phyloP scores from a whole-genome alignment of 2,797 vertebrate species.

The Acanthurus lineatus region DNA sequence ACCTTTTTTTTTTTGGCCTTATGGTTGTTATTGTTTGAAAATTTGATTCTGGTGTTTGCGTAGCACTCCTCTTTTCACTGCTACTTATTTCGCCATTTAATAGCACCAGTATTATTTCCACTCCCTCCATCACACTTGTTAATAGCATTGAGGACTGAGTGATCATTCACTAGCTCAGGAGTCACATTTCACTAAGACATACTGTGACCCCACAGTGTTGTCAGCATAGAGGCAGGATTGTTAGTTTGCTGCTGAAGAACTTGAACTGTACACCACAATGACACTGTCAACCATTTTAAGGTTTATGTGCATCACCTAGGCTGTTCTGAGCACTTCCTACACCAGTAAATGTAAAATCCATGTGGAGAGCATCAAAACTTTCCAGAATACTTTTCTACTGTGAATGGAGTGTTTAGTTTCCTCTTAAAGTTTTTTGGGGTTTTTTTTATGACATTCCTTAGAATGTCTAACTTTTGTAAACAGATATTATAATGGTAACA shows the following conservation, averaged over 20 bases:
- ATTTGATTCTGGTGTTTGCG: conserved; percentile 8
- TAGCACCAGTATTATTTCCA: neutral
- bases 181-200: conserved; percentile 16
- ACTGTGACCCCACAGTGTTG: neutral
- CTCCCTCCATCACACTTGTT: conserved; percentile 15
- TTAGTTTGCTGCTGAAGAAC: neutral
- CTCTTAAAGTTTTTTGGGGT: too few relatives aligned
- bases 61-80: neutral
- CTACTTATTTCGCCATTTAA: neutral
- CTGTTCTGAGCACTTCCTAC: too few relatives aligned
- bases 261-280: neutral
- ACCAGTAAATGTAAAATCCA: too few relatives aligned
- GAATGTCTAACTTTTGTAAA: too few relatives aligned
- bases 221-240: neutral
- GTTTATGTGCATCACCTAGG: too few relatives aligned
- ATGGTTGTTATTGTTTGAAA: neutral
- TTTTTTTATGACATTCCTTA: too few relatives aligned
- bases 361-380: too few relatives aligned
- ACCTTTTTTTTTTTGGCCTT: too few relatives aligned
- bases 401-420: too few relatives aligned
- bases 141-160: conserved; percentile 3
- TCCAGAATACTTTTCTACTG: too few relatives aligned
- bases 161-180: conserved; percentile 18
- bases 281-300: neutral
- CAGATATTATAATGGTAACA: too few relatives aligned